These are phyloP conservation scores for Rhadina sibilatrix DNA, from an alignment of 2,113 vertebrate species.

Conservation along the genomic window DNA sequence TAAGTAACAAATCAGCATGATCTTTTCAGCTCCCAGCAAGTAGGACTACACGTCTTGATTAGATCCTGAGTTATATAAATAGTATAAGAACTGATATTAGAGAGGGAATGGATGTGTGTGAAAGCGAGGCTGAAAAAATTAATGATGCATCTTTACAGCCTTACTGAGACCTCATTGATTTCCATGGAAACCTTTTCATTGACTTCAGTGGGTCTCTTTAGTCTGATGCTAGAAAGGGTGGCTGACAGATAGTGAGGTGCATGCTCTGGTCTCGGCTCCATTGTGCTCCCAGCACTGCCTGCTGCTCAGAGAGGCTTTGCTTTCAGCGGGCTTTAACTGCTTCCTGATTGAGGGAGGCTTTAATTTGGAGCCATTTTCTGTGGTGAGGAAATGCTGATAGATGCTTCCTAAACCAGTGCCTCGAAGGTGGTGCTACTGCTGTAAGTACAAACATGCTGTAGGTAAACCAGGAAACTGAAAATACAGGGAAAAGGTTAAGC, in stretches of 20 bases:
- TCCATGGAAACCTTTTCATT: slow-evolving; percentile 66
- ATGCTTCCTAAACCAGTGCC: background rate
- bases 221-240: background rate
- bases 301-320: background rate
- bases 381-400: background rate
- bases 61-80: slow-evolving; percentile 65
- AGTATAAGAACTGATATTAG: slow-evolving; percentile 55
- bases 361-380: slow-evolving; percentile 17
- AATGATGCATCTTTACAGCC: slow-evolving; percentile 64
- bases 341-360: slow-evolving; percentile 1
- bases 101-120: slow-evolving; percentile 38
- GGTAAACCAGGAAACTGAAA: background rate
- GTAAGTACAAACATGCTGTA: background rate
- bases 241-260: slow-evolving; percentile 37
- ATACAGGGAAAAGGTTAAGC: background rate
- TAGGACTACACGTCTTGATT: slow-evolving; percentile 51
- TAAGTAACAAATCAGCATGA: slow-evolving; percentile 48
- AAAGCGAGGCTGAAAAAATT: slow-evolving; percentile 60
- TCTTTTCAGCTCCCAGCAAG: slow-evolving; percentile 54
- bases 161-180: slow-evolving; percentile 63
- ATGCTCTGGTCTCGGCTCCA: background rate
- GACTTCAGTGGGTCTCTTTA: slow-evolving; percentile 40
- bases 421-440: background rate
- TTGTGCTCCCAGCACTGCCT: slow-evolving; percentile 12
- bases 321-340: background rate